Base-by-base conservation (phyloP, 2,113 vertebrate genomes). In the Lepidothrix coronata region DNA sequence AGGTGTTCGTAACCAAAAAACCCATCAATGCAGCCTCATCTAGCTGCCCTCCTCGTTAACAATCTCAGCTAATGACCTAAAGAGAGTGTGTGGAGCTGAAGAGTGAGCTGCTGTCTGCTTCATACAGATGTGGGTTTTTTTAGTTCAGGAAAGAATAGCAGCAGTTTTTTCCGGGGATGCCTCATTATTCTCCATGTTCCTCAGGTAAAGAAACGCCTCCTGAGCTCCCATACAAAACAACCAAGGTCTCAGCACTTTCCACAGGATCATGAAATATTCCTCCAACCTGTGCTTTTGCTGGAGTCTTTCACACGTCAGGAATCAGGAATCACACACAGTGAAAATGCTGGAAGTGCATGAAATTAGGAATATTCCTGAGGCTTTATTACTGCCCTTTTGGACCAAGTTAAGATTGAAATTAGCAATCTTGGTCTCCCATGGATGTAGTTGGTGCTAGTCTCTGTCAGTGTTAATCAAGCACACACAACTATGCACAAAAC, bases 1-100 rank as follows among this genome's bases (percentile, higher is more conserved):
- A 62, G 48, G 59, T 55, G 82, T 23, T 11, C 11, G 54, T 16
- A 41, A 72, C 46, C 74, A 77, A 67, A 65, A 61, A 2, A 4
- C 43, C 12, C 37, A n/a, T 39, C 1, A 2, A 22, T 11, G 61
- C 1, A 12, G 48, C 58, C 1, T 0, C 7, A 11, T 59, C 12
- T 12, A 31, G 37, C 18, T 76, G 65, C 12, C 24, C 0, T 0
- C 51, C 66, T 89, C 13, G 0, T 66, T 87, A 85, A 61, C 41
- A 55, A 25, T 18, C 75, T 54, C 85, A 54, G 73, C 57, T 90
- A 92, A 70, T 23, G 61, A 85, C 51, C 49, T 28, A 54, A 75
- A 9, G 30, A 78, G 54, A n/a, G 21, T 1, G 12, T 11, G 85
- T 22, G 37, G 46, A 85, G 70, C 37, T 80, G 63, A 43, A 85